Base-by-base conservation (phyloP, 2,797 vertebrate species). In the Gastrophryne carolinensis region DNA sequence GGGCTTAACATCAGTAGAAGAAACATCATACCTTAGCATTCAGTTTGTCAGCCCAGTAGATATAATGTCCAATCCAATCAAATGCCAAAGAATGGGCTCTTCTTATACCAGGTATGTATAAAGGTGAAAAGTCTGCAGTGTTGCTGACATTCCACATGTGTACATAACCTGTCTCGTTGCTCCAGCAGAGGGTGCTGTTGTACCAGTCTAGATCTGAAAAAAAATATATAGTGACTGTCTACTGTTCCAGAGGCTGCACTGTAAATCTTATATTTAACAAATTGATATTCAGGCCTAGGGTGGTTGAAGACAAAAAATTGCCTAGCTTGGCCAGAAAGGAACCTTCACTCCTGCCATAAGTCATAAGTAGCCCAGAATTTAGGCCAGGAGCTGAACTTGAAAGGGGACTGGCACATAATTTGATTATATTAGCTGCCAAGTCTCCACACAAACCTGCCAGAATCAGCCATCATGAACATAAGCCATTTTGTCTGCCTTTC, bases 1-100 rank as follows among this genome's bases (percentile, higher is more conserved):
- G n/a, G n/a, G n/a, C n/a, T n/a, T n/a, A n/a, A n/a, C n/a, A 27
- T 8, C 68, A 76, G 49, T 26, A 1, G 10, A 50, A 6, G 17
- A 6, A 69, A 41, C 39, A 21, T 86, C 85, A 52, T 83, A 91
- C 90, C 82, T 50, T 72, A 11, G 60, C 84, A 4, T 85, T 89
- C n/a, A 85, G 80, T 80, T 82, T 89, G 64, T 85, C 89, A 83
- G 85, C 81, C 89, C 90, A 91, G 79, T 92, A 92, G 32, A 92
- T 85, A 58, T 66, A 84, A 2, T 82, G 85, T 41, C 90, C 89
- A 80, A 92, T 73, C 91, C 91, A 93, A 30, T 92, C 91, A 49
- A 88, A 90, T 32, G 87, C 84, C 80, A 93, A 35, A 0, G 82
- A 79, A 5, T 83, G 86, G 73, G 87, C 89, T 78, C 86, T 82